A percentile compares a stretch with the other conserved stretches of the same genome.
Conservation (phyloP, 2,113 vertebrate genomes). For the Anhinga rufa region DNA sequence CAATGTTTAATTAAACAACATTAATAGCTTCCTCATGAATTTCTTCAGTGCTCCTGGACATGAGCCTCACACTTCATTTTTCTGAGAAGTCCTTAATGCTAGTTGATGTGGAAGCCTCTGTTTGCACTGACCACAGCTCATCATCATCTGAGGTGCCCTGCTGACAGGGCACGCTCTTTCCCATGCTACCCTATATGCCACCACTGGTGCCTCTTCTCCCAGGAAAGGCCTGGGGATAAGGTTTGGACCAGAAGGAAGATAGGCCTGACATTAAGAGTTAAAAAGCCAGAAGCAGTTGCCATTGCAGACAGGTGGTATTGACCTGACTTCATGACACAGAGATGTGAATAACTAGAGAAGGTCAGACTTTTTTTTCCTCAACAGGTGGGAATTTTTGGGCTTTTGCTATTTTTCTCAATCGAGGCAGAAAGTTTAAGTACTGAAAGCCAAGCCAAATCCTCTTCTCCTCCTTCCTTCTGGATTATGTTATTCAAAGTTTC, state of each 20-base stretch:
- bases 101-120: accelerated
- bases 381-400: neutral
- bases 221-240: neutral
- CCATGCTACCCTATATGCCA: accelerated
- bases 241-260: neutral
- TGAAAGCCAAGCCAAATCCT: neutral
- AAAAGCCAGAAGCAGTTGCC: neutral
- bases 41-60: neutral
- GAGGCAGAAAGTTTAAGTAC: neutral
- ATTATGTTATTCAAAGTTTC: neutral
- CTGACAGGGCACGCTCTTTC: neutral
- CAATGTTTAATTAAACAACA: neutral
- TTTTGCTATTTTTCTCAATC: neutral
- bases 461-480: neutral
- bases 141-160: accelerated
- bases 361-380: neutral
- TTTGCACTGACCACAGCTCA: neutral
- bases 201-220: neutral
- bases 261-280: neutral
- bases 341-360: neutral
- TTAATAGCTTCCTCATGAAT: neutral
- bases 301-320: neutral
- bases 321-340: neutral
- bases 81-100: neutral
- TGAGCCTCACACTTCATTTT: neutral